Conservation (phyloP, 2,113 vertebrate genomes). For the Ranitomeya variabilis region DNA sequence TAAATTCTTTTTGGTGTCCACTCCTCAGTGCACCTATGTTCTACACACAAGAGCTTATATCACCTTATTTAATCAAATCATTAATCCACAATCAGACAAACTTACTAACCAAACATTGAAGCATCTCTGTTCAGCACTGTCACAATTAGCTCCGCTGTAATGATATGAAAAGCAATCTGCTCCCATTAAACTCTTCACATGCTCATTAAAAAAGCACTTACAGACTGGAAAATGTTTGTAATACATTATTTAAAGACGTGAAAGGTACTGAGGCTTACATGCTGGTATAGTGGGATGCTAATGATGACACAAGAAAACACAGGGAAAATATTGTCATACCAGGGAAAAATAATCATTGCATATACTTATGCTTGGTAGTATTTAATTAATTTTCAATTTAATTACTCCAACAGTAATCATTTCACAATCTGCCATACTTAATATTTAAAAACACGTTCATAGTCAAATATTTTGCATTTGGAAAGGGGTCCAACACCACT, state of each 20-base stretch:
- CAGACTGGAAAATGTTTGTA: constrained; percentile 81
- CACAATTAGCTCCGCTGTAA: constrained; percentile 86
- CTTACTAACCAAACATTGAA: constrained; percentile 79
- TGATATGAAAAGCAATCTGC: constrained; percentile 86
- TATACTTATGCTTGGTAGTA: not conserved
- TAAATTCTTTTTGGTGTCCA: not conserved
- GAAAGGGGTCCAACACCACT: not conserved
- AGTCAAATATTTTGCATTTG: not conserved
- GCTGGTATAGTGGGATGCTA: constrained; percentile 4
- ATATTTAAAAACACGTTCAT: not conserved
- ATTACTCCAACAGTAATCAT: not conserved
- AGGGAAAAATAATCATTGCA: not conserved
- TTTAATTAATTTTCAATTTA: not conserved
- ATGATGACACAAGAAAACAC: not conserved
- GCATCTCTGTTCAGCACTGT: constrained; percentile 80
- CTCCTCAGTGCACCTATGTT: not conserved
- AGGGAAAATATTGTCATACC: not conserved
- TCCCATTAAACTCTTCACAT: constrained; percentile 86
- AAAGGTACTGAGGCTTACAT: constrained; percentile 80
- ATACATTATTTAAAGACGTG: constrained; percentile 88
- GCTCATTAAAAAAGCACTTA: constrained; percentile 88
- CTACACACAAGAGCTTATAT: constrained; percentile 57
- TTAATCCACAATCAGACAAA: constrained; percentile 66
- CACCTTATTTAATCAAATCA: constrained; percentile 69
- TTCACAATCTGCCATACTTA: too few relatives aligned